Base-by-base conservation (phyloP, 2,797 vertebrate genomes). In the Siniperca scherzeri region DNA sequence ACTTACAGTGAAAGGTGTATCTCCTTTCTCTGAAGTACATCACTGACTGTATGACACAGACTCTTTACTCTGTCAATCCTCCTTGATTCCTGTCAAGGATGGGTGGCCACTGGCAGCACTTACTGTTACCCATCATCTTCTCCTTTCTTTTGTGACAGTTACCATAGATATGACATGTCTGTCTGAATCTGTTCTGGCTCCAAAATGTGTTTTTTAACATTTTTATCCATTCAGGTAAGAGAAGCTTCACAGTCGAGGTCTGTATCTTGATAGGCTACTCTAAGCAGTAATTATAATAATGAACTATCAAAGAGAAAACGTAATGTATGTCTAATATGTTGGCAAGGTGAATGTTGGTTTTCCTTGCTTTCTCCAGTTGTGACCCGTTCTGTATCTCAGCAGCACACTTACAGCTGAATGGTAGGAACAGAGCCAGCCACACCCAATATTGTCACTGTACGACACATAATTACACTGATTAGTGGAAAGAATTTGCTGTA, bases 121-220 rank as follows among this genome's bases (percentile, higher is more conserved):
- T 78, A 69, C 71, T 56, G 46, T 77, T 81, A 59, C 65, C 59
- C 69, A 53, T 87, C 65, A 75, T 52, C 74, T 38, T 60, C 80
- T 52, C 42, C 48, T 27, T 33, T 40, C 48, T 66, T 30, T 61
- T 40, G n/a, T 73, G 77, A 72, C 73, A 82, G 70, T 38, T 27
- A 55, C 50, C 70, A 56, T 25, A 61, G 57, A 83, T 56, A 67
- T 33, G 64, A 46, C 59, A 21, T n/a, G 44, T 21, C 30, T 59
- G 33, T 44, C 50, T 77, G 55, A 74, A 68, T 75, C 44, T 56
- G 2, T 53, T 62, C 14, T 5, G 10, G 27, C 14, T 46, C n/a
- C 21, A n/a, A n/a, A 66, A 70, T 0, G 14, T 5, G 17, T 74
- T 38, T 46, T 46, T 64, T 68, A 36, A 44, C 56, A 40, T 48